phyloP scores from a whole-genome alignment of 2,797 vertebrate species.

The Malacoctenus gilli region DNA sequence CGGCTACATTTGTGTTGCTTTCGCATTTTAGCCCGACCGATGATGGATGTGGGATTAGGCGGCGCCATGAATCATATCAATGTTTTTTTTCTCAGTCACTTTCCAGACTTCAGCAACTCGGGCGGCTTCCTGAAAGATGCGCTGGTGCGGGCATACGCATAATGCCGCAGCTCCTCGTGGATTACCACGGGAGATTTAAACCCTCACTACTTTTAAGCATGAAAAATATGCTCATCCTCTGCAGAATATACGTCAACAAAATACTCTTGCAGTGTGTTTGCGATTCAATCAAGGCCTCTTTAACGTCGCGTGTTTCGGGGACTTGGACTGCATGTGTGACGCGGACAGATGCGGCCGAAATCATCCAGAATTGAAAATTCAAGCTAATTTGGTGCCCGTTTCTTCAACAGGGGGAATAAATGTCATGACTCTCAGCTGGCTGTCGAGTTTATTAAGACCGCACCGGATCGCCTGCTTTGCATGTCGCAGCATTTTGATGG shows the following conservation, averaged over 20 bases:
- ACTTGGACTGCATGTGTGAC: background rate
- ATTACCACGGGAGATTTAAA: conserved; percentile 30
- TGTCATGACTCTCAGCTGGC: background rate
- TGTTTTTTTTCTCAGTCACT: conserved; percentile 51
- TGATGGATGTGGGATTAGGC: conserved; percentile 68
- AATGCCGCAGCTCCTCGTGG: conserved; percentile 19
- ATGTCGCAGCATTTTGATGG: conserved; percentile 12
- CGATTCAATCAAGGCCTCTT: conserved; percentile 4
- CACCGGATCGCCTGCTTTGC: background rate
- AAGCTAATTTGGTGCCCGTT: background rate
- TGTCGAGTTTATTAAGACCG: conserved; percentile 26
- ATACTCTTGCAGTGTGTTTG: background rate
- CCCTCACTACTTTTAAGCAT: background rate
- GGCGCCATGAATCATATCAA: conserved; percentile 67
- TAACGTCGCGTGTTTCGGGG: too few relatives aligned
- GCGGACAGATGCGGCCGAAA: background rate
- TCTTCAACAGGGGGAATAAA: background rate
- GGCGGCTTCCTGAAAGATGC: conserved; percentile 28
- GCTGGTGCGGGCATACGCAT: conserved; percentile 23
- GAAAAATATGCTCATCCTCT: conserved; percentile 4
- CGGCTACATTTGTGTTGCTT: conserved; percentile 51
- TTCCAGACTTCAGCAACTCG: conserved; percentile 33
- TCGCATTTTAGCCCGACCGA: conserved; percentile 12
- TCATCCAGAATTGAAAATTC: background rate
- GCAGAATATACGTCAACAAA: conserved; percentile 8